Evolutionary conservation across 2,888 invertebrate genomes (phyloP), one percentile per base, ranked within the genome.

Genomic region (Mesorhabditis spiculigera): DNA sequence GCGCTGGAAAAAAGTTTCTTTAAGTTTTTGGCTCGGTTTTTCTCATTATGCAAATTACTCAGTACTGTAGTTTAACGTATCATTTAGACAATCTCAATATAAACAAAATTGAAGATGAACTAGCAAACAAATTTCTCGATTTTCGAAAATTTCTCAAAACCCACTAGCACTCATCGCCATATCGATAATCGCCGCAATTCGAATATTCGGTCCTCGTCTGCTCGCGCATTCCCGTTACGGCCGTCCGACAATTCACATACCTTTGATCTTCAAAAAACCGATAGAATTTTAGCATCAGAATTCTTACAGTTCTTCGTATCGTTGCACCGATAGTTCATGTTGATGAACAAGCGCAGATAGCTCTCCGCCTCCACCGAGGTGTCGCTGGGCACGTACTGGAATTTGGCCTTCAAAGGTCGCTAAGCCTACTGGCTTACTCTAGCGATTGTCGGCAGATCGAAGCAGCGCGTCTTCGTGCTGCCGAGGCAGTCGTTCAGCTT

Each of bases 151-250:
- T 28, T 28, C 28, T 50, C 58, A 50, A 50, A 50, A 50, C 58
- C 58, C 58, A 50, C 58, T 50, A 50, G 58, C 58, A 50, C 58
- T 50, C 58, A 50, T 50, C 58, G 8, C n/a, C n/a, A 50, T 50
- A 50, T 50, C 58, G 58, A 3, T 50, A 50, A 50, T 50, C 58
- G 8, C 58, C 58, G 58, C 58, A 50, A 50, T 50, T 50, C 58
- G 58, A 10, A n/a, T 50, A 50, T 13, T 50, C 10, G n/a, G 58
- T 50, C n/a, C 3, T 10, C 8, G 8, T n/a, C 3, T 50, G 58
- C 58, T n/a, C 8, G n/a, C n/a, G 10, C 8, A n/a, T n/a, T 10
- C 58, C 58, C 58, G 58, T 3, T 1, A 10, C 8, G 8, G 58
- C 58, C 10, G 58, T n/a, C n/a, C 58, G 58, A 50, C 58, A 50